These are phyloP conservation scores for Lucifuga dentata DNA, from an alignment of 2,113 vertebrate genomes.

Conservation along the genomic window DNA sequence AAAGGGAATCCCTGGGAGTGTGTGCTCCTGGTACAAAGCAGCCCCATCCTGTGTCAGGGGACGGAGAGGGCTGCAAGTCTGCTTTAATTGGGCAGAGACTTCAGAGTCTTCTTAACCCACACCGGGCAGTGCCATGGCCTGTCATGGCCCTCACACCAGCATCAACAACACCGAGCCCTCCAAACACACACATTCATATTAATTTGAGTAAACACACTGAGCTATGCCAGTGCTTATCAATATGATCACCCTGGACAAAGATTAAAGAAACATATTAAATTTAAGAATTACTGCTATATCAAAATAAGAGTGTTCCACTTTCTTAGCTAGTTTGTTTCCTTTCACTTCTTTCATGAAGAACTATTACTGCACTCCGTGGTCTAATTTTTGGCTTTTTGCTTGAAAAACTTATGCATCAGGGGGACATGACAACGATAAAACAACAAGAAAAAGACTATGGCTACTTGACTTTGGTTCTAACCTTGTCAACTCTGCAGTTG, in stretches of 20 bases:
- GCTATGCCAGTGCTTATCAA: constrained; percentile 77
- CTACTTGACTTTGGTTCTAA: constrained; percentile 66
- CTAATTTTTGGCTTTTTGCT: constrained; percentile 23
- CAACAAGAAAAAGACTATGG: neutral
- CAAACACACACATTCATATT: constrained; percentile 55
- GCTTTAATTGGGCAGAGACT: constrained; percentile 87
- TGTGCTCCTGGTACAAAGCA: constrained; percentile 84
- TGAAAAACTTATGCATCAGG: constrained; percentile 26
- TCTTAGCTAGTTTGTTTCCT: constrained; percentile 62
- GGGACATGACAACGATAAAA: no score
- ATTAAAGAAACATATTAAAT: constrained; percentile 75
- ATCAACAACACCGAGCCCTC: constrained; percentile 56
- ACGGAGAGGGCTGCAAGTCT: constrained; percentile 76
- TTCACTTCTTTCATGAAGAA: constrained; percentile 22
- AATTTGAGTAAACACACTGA: constrained; percentile 62
- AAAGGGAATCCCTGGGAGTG: constrained; percentile 87
- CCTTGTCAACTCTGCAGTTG: constrained; percentile 98
- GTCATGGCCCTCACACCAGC: constrained; percentile 74
- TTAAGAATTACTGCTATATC: constrained; percentile 70
- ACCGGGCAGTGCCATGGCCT: constrained; percentile 79
- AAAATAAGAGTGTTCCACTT: constrained; percentile 69
- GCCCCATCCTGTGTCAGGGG: constrained; percentile 80
- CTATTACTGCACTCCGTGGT: constrained; percentile 42
- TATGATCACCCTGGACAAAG: constrained; percentile 74
- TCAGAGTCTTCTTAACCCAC: constrained; percentile 79